Percentiles rank a stretch among this genome's conserved stretches.
Conservation (phyloP, 1,140 invertebrate genomes). For the Aphidius gifuensis region DNA sequence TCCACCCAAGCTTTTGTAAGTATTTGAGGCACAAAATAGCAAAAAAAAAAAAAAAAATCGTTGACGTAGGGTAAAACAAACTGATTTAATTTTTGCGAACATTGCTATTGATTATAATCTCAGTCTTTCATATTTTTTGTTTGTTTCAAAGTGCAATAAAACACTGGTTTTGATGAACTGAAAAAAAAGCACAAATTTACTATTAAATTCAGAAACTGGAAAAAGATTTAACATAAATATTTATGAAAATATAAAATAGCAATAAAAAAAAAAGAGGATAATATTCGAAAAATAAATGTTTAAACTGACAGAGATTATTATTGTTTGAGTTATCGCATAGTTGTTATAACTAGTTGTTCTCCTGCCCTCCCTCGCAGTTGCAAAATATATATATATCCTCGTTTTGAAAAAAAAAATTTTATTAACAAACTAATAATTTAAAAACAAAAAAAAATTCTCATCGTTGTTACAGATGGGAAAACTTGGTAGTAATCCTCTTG, state of each 20-base stretch:
- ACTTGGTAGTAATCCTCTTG: conserved; percentile 80
- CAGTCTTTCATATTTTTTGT: too few species aligned
- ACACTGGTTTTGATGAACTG: too few species aligned
- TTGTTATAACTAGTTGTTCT: conserved; percentile 21
- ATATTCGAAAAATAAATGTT: conserved; percentile 2
- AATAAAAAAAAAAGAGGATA: background rate
- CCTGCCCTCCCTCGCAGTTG: conserved; percentile 9
- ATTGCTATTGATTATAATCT: too few species aligned
- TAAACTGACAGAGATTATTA: background rate
- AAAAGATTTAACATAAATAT: too few species aligned
- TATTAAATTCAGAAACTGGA: too few species aligned
- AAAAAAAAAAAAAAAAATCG: too few species aligned
- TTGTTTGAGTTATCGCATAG: conserved; percentile 10
- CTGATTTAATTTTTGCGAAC: too few species aligned
- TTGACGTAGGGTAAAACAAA: too few species aligned
- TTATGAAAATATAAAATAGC: background rate
- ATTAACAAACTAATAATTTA: background rate
- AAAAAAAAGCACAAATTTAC: too few species aligned
- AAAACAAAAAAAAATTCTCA: conserved; percentile 26
- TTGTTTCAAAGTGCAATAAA: too few species aligned
- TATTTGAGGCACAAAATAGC: too few species aligned
- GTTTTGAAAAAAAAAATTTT: background rate
- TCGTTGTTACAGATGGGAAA: conserved; percentile 72
- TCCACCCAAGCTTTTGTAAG: too few species aligned
- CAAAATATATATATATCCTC: background rate